Conservation (phyloP, 1,140 invertebrate species). For the Neotoxoptera formosana region DNA sequence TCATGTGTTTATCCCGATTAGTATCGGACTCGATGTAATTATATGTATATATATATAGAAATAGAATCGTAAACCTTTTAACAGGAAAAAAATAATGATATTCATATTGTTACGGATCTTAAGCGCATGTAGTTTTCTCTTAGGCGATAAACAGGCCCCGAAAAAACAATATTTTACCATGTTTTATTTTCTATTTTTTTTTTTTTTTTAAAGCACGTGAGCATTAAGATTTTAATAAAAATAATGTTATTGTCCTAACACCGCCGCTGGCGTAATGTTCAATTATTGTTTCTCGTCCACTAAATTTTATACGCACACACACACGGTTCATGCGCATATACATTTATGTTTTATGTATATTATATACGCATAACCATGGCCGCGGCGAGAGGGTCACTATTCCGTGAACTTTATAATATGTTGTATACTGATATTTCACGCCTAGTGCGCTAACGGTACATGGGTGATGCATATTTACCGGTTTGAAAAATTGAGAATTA, state of each 20-base stretch:
- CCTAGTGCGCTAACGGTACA: constrained; percentile 34
- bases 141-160: neutral
- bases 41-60: neutral
- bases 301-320: neutral
- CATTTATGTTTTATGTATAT: neutral
- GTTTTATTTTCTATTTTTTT: neutral
- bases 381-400: neutral
- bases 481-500: constrained; percentile 41
- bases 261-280: neutral
- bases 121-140: neutral
- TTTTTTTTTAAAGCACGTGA: neutral
- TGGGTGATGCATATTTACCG: neutral
- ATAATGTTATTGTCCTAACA: neutral
- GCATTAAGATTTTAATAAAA: neutral
- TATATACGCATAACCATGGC: neutral
- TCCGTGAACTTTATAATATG: constrained; percentile 24
- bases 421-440: constrained; percentile 41
- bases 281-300: neutral
- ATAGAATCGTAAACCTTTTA: neutral
- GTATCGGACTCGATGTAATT: neutral
- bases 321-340: neutral
- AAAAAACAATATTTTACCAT: neutral
- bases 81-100: neutral
- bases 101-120: neutral
- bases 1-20: neutral